A percentile compares a stretch with the other conserved stretches of the same genome.
Evolutionary conservation across 1,140 invertebrate species (phyloP).

Genomic region (Temnothorax curvispinosus): DNA sequence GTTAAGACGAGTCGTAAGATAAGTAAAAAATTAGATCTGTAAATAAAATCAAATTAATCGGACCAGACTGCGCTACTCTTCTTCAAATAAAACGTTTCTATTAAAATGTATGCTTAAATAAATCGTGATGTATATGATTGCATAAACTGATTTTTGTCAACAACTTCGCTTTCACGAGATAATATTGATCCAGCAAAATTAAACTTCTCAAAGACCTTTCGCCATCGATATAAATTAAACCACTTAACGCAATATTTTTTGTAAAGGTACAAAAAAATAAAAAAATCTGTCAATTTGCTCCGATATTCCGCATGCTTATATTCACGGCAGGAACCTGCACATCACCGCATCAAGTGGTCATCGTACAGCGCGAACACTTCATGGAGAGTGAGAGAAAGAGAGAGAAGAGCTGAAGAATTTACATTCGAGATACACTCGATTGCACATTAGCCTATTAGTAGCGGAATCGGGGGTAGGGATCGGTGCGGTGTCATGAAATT

Average conservation of each 20-base stretch:
- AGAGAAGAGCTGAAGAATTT: background rate
- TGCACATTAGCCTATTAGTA: conserved; percentile 38
- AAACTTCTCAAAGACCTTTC: background rate
- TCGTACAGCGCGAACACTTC: background rate
- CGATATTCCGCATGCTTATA: background rate
- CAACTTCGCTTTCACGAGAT: background rate
- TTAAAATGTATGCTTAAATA: background rate
- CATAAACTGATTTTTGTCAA: background rate
- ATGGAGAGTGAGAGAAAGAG: background rate
- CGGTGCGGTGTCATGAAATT: conserved; percentile 75
- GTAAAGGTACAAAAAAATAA: background rate
- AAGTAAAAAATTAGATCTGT: background rate
- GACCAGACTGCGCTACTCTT: background rate
- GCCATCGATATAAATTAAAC: background rate
- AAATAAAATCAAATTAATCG: background rate
- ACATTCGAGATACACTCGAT: conserved; percentile 40
- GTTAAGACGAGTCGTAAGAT: background rate
- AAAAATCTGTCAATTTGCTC: background rate
- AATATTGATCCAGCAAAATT: background rate
- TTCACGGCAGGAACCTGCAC: background rate
- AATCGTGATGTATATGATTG: background rate
- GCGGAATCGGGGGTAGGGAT: conserved; percentile 34
- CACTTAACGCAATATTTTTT: background rate
- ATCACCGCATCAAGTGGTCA: conserved; percentile 12
- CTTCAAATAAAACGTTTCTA: background rate